Evolutionary conservation across 92 coral and sea anemone species (phyloP), one percentile per base, ranked within the genome.

Genomic region (Parazoanthus atlanticus): DNA sequence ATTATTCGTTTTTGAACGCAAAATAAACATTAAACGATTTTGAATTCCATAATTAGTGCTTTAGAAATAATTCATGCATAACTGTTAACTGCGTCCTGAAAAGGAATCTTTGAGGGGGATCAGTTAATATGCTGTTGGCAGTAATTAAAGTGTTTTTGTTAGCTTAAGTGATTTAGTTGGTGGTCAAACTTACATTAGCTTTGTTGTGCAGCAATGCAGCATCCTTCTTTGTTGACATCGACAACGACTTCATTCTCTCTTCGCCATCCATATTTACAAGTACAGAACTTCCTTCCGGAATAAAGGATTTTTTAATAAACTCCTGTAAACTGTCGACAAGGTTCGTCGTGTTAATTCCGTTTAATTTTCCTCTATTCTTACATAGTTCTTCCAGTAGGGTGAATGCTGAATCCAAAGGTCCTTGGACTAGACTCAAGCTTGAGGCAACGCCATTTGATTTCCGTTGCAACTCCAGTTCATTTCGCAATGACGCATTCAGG

Each of bases 71-170:
- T 40, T 8, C 33, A 29, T 66, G 36, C 26, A 47, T 69, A 84
- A 66, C 38, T 31, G 43, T n/a, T 31, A 52, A 64, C 77, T 46
- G 23, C 41, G 40, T 43, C 38, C 17, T 84, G 46, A 84, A n/a
- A 30, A 33, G 12, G 41, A 52, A 29, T 69, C 64, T 17, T 41
- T 83, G n/a, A 26, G n/a, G 64, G 77, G 65, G 56, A 82, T 49
- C 65, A 65, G 17, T 33, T 47, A 69, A 84, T 40, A 29, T 84
- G 66, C 46, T 11, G 21, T 40, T 84, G n/a, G 38, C 47, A 72
- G 87, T 84, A 84, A 84, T 84, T 84, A 84, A 84, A 82, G 52
- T 41, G 33, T 41, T 31, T 82, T 26, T 84, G 87, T 84, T 84
- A 67, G 87, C 78, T 69, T n/a, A 84, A 43, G 26, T 70, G 40